These are phyloP conservation scores for Sylvietta virens DNA, from an alignment of 2,113 vertebrate genomes.

Conservation along the genomic window DNA sequence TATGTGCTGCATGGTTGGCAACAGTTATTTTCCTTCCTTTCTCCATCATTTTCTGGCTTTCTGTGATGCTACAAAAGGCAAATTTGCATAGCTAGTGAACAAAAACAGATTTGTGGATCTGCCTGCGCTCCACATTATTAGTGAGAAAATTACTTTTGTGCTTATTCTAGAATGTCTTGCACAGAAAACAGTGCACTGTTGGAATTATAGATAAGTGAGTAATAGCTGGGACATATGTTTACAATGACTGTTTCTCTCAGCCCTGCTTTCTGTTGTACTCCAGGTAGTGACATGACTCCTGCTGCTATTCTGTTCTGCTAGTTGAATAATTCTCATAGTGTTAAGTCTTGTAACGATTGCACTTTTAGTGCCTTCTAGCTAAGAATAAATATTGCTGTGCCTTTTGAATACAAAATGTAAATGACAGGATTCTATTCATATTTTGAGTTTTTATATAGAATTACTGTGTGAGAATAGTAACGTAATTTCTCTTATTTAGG, in stretches of 20 bases:
- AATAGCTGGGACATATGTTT: background rate
- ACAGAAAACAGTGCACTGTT: background rate
- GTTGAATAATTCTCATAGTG: background rate
- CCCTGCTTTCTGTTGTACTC: background rate
- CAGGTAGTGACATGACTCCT: background rate
- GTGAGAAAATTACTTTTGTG: background rate
- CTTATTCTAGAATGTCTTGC: background rate
- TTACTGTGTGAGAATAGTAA: background rate
- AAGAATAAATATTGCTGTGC: background rate
- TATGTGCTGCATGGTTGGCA: background rate
- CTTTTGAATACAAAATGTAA: background rate
- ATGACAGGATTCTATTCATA: background rate
- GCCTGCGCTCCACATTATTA: background rate
- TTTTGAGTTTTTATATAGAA: background rate
- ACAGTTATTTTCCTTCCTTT: background rate
- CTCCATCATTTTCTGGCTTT: background rate
- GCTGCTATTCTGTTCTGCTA: background rate
- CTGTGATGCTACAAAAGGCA: constrained; percentile 30
- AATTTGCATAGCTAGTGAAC: constrained; percentile 18
- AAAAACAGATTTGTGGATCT: background rate
- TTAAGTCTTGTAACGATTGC: background rate
- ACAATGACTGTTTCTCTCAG: background rate
- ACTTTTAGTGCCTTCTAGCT: background rate
- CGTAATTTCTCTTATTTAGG: background rate
- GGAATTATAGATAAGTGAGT: background rate